Base-by-base conservation (phyloP, 2,113 vertebrate species). In the Ovibos moschatus region DNA sequence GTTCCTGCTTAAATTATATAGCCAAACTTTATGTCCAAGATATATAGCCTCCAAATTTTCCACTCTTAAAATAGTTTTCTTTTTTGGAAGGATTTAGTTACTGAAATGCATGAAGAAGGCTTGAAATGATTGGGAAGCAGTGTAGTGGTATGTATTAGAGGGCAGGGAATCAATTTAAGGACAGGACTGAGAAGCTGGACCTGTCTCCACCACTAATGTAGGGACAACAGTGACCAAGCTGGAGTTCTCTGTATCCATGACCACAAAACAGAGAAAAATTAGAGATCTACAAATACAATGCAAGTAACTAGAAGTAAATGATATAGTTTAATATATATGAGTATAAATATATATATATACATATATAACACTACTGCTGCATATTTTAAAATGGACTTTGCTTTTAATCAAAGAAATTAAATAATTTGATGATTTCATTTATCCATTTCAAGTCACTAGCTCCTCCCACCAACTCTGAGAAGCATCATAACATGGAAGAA, bases 21-120 rank as follows among this genome's bases (percentile, higher is more conserved):
- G 87, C 47, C 88, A 93, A 74, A 95, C 40, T 62, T 83, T 89
- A 95, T 33, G 47, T 67, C 91, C 62, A 89, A 95, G 78, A 88
- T 71, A 57, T 15, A 50, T 7, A 96, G 62, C 10, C 7, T 60
- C 28, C 9, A 87, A 23, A 95, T 84, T 89, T 94, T 96, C 95
- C 33, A 57, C 40, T 86, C 30, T 17, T 55, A 79, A 95, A 55
- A 53, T 7, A 57, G 17, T 12, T 74, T 87, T 91, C n/a, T 82
- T 82, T 96, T 71, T 94, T 89, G 60, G 28, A 87, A 93, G 30
- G 47, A 93, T 90, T 84, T 92, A 92, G 85, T 96, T 85, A 64
- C 47, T 87, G 15, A 86, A 88, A 92, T 57, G 13, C 57, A 55
- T 55, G 19, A 82, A 86, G 30, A 95, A 67, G 50, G 9, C 71